Evolutionary conservation across 2,888 invertebrate genomes (phyloP), one percentile per base, ranked within the genome.

Genomic region (Conchocele bisecta): DNA sequence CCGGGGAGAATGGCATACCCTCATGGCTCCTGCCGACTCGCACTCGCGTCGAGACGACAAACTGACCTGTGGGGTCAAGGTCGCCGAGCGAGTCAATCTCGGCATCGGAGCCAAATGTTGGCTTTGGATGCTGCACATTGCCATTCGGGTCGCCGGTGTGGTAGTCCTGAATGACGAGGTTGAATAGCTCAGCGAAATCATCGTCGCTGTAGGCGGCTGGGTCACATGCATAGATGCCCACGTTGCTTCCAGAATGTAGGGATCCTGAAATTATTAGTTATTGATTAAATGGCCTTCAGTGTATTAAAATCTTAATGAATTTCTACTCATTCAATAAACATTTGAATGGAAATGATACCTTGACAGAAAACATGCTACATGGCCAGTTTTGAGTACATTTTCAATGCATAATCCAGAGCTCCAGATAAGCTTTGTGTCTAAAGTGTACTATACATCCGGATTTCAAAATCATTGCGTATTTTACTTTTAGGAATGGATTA

Each of bases 161-260:
- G 67, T 84, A 85, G 57, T 86, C 83, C 61, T 88, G 97, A 92
- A 99, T 98, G 93, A 99, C 96, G 92, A 98, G 97, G 93, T 98
- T 97, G 92, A 99, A 98, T 84, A 99, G 94, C 61, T 96, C 96
- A 78, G 96, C 93, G 31, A 15, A 76, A 15, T 13, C 59, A 92
- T 98, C 98, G 63, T 95, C 94, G 85, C 95, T 94, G 94, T 98
- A 99, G 59, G 98, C 92, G 92, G 98, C 98, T 79, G 98, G 98
- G 92, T 98, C 98, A 72, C 98, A 98, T 69, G 98, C 98, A 91
- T 98, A 98, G 93, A 98, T 96, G 91, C 97, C 96, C 5, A 84
- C 84, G 29, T 81, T 81, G 28, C 82, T 83, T 57, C 79, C 72
- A 7, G 65, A 24, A 46, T 84, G 81, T 9, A 82, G 73, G 17